phyloP scores from a whole-genome alignment of 2,113 vertebrate genomes.

The Sceloporus tristichus region DNA sequence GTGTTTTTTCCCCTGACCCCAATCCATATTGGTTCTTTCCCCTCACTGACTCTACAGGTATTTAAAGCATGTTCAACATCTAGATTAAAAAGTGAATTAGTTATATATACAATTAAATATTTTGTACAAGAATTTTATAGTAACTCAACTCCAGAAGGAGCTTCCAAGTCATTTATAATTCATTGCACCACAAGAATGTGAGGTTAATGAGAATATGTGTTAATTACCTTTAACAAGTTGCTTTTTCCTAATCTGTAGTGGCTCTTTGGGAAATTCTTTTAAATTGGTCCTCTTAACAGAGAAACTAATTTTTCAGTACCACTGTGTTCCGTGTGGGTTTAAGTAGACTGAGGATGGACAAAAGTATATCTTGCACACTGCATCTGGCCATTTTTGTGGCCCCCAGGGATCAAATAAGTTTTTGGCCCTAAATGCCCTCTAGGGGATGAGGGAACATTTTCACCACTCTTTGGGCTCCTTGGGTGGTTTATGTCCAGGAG shows the following conservation, averaged over 20 bases:
- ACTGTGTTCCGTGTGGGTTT: not conserved
- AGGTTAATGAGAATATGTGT: conserved; percentile 19
- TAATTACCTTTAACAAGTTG: conserved; percentile 18
- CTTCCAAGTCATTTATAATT: conserved; percentile 16
- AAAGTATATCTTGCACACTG: too few relatives aligned
- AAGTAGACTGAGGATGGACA: not conserved
- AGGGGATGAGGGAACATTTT: too few relatives aligned
- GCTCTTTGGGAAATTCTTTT: not conserved
- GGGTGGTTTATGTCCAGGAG: too few relatives aligned
- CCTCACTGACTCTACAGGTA: not conserved
- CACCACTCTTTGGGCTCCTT: too few relatives aligned
- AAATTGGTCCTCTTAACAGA: not conserved
- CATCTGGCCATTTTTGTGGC: not conserved
- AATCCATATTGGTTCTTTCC: not conserved
- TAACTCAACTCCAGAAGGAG: not conserved
- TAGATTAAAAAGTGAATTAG: not conserved
- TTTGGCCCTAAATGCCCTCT: too few relatives aligned
- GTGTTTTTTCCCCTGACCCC: not conserved
- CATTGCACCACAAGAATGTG: not conserved
- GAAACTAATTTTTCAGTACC: not conserved
- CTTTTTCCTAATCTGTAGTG: not conserved
- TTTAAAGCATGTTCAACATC: not conserved
- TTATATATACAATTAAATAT: not conserved
- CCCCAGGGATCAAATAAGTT: not conserved
- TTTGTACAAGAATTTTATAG: conserved; percentile 7